Evolutionary conservation across 2,797 vertebrate species (phyloP), one percentile per base, ranked within the genome.

Genomic region (Astyanax mexicanus): DNA sequence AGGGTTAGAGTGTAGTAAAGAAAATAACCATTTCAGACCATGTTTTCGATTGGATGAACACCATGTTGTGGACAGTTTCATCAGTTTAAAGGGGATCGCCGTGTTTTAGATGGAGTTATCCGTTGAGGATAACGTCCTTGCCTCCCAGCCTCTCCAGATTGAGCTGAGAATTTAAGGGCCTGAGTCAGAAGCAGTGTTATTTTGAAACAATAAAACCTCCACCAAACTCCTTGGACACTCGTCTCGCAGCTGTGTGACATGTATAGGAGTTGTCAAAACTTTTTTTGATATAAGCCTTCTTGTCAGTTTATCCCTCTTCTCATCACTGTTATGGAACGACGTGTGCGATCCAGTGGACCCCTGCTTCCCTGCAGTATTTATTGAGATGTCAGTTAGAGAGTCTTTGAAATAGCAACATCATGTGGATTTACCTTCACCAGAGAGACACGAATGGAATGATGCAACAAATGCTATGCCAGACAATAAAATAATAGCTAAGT

Each of bases 251-350:
- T 6, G 5, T 15, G 57, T 15, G 37, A 51, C 25, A 49, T 32
- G 40, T 65, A 23, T 29, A 49, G 62, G 74, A 74, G 77, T 61
- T 68, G 75, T 75, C 61, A 62, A 80, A 79, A 68, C 55, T 75
- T 75, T 75, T n/a, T 35, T 73, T 84, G 75, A 82, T 72, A 60
- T 68, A 27, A 79, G 68, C 62, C 58, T 69, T 64, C 58, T 69
- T 81, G 57, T 74, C 64, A 69, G 75, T 80, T 79, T 77, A 76
- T 72, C 69, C 70, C 74, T 58, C 68, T 64, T 68, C 12, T 35
- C 40, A 72, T 74, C 42, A 62, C 17, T 58, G 55, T 66, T 54
- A 69, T 61, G 44, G 69, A 55, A 32, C 12, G 7, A 68, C n/a
- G n/a, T n/a, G n/a, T n/a, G n/a, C n/a, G n/a, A n/a, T 67, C 45